A percentile compares a stretch with the other conserved stretches of the same genome.
These are phyloP conservation scores for Arge pagana DNA, from an alignment of 2,888 invertebrate species.

Conservation along the genomic window DNA sequence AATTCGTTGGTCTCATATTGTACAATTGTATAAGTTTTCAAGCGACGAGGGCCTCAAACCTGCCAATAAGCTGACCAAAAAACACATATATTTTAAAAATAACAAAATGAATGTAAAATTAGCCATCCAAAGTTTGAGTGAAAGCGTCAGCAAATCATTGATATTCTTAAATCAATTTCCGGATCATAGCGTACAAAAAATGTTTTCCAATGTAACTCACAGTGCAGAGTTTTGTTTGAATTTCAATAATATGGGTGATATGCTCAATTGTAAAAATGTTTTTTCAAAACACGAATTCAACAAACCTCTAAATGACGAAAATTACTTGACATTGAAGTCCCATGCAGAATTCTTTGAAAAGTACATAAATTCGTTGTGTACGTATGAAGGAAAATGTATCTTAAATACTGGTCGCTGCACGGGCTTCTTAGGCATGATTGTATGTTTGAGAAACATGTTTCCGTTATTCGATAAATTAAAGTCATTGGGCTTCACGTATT, in stretches of 20 bases:
- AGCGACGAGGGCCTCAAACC: conserved; percentile 19
- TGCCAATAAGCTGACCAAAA: conserved; percentile 21
- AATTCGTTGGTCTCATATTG: conserved; percentile 14
- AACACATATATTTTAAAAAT: conserved; percentile 23
- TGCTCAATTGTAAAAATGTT: conserved; percentile 26
- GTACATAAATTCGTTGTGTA: conserved; percentile 14
- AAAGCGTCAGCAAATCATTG: conserved; percentile 19
- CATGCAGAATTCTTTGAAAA: conserved; percentile 20
- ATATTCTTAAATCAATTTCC: conserved; percentile 10
- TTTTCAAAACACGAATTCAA: conserved; percentile 20
- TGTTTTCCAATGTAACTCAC: conserved; percentile 5
- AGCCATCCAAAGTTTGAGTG: conserved; percentile 26
- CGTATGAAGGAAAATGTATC: background rate
- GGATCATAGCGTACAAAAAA: conserved; percentile 10
- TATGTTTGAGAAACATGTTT: conserved; percentile 26
- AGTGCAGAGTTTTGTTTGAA: conserved; percentile 24
- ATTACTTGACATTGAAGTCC: conserved; percentile 7
- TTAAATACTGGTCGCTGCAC: conserved; percentile 13
- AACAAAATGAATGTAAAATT: conserved; percentile 29
- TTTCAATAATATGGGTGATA: conserved; percentile 27
- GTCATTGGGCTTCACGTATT: conserved; percentile 12
- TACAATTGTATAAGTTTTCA: conserved; percentile 17
- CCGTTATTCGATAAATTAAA: conserved; percentile 21
- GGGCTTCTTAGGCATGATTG: conserved; percentile 26
- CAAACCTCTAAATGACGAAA: conserved; percentile 15